Conservation (phyloP, 1,140 invertebrate species). For the Penaeus chinensis region DNA sequence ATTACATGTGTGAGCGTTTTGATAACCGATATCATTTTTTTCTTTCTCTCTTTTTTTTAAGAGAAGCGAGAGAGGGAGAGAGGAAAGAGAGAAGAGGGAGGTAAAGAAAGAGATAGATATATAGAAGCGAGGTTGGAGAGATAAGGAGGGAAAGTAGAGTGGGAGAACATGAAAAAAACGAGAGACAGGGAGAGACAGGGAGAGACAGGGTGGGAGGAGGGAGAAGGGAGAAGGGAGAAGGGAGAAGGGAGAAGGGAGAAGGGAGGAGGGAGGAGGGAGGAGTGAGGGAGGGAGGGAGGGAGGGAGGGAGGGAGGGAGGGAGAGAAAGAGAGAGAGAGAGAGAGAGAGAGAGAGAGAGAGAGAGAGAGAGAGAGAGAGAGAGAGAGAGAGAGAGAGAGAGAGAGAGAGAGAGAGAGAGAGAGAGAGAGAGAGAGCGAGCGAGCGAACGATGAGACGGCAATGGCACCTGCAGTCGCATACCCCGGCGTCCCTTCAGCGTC, state of each 20-base stretch:
- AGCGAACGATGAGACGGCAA: not conserved
- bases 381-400: not conserved
- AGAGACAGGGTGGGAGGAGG: not conserved
- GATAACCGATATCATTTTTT: no score
- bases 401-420: constrained; percentile 7
- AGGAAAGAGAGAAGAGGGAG: not conserved
- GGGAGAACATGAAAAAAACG: not conserved
- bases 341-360: constrained; percentile 9
- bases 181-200: not conserved
- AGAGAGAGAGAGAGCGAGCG: constrained; percentile 2
- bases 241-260: not conserved
- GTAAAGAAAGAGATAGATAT: not conserved
- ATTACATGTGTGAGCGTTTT: no score
- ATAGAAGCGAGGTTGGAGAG: not conserved
- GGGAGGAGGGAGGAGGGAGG: not conserved
- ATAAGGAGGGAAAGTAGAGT: not conserved
- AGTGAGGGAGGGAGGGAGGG: not conserved
- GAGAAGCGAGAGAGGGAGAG: not conserved
- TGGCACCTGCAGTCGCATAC: not conserved
- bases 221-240: not conserved
- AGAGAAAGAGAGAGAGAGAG: not conserved
- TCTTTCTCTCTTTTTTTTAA: no score
- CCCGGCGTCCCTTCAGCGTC: no score
- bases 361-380: not conserved
- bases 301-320: not conserved